These are phyloP conservation scores for Sphaerodactylus townsendi DNA, from an alignment of 2,113 vertebrate species.

Conservation along the genomic window DNA sequence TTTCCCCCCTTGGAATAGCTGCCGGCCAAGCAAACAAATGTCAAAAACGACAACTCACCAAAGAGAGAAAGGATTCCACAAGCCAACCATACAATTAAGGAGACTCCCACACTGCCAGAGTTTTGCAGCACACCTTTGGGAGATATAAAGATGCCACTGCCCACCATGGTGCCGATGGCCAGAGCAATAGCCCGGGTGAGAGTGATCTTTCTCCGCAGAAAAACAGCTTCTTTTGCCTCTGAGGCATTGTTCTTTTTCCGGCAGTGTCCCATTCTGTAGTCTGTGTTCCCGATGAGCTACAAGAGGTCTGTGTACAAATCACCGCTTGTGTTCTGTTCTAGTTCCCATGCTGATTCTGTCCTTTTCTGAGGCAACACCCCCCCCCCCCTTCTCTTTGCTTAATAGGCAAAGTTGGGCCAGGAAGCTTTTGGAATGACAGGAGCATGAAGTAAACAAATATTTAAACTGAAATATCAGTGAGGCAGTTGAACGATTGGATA, in stretches of 20 bases:
- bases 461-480: background rate
- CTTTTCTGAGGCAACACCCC: background rate
- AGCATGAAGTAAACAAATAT: conserved; percentile 23
- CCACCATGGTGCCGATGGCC: conserved; percentile 74
- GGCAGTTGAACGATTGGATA: too few relatives aligned
- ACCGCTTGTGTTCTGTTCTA: background rate
- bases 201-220: conserved; percentile 61
- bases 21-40: background rate
- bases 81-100: conserved; percentile 75
- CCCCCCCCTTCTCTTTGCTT: background rate
- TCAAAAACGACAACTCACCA: conserved; percentile 39
- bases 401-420: background rate
- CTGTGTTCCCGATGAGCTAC: background rate
- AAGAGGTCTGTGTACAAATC: background rate
- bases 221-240: background rate
- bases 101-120: conserved; percentile 79
- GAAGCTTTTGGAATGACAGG: background rate
- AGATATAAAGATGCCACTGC: conserved; percentile 84
- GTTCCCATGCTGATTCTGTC: background rate
- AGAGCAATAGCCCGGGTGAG: conserved; percentile 61
- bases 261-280: background rate
- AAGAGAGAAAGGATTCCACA: conserved; percentile 66
- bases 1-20: background rate
- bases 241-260: rapidly evolving
- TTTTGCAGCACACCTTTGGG: conserved; percentile 83